Conservation (phyloP, 1,140 invertebrate genomes). For the Drosophila ercepeae region DNA sequence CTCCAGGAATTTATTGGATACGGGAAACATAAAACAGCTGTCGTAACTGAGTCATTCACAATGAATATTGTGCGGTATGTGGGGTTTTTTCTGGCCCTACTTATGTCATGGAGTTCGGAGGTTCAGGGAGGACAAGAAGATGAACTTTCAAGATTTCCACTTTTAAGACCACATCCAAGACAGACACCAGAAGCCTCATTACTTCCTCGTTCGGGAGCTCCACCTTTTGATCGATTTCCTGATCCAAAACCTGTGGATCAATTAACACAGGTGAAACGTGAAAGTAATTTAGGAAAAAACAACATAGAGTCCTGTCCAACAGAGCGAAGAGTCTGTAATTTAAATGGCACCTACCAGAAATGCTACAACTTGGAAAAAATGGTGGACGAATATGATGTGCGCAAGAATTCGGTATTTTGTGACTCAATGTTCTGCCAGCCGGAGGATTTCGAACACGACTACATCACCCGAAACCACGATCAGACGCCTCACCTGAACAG, state of each 20-base stretch:
- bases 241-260: no score
- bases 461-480: conserved; percentile 52
- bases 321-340: conserved; percentile 19
- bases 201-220: no score
- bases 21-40: conserved; percentile 18
- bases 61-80: conserved; percentile 35
- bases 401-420: conserved; percentile 19
- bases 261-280: no score
- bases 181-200: no score
- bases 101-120: background rate
- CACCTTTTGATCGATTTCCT: no score
- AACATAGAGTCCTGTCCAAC: conserved; percentile 9
- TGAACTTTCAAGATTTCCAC: no score
- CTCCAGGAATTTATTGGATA: conserved; percentile 6
- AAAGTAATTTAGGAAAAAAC: background rate
- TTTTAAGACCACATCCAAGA: no score
- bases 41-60: conserved; percentile 45
- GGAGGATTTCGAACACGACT: conserved; percentile 58
- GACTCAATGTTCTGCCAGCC: conserved; percentile 46
- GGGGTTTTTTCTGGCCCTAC: conserved; percentile 21
- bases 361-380: background rate
- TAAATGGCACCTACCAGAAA: background rate
- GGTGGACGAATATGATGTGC: no score
- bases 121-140: background rate
- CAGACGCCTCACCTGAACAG: conserved; percentile 59